Evolutionary conservation across 1,140 invertebrate species (phyloP).

Genomic region (Drosophila lowei): DNA sequence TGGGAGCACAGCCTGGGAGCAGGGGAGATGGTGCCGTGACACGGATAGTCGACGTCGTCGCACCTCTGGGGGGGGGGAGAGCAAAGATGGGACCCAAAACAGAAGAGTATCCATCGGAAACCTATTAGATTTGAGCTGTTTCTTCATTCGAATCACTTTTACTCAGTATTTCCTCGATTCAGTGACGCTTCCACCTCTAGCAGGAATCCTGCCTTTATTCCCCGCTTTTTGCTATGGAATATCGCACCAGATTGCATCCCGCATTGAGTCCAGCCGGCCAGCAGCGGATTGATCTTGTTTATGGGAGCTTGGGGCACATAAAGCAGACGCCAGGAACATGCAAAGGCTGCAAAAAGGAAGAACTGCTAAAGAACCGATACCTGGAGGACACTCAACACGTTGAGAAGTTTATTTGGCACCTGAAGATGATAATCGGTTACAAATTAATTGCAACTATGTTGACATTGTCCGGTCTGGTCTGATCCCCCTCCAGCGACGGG

Average conservation of each 20-base stretch:
- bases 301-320: conserved; percentile 77
- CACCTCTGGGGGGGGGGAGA: too few relatives aligned
- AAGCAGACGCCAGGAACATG: conserved; percentile 73
- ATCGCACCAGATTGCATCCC: conserved; percentile 45
- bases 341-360: conserved; percentile 31
- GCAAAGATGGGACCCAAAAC: too few relatives aligned
- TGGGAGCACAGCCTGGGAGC: not conserved
- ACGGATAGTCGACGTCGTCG: not conserved
- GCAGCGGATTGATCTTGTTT: conserved; percentile 74
- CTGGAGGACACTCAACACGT: conserved; percentile 70
- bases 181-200: conserved; percentile 4
- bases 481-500: too few relatives aligned
- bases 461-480: conserved; percentile 60
- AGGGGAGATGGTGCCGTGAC: conserved; percentile 28
- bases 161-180: too few relatives aligned
- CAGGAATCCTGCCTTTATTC: conserved; percentile 26
- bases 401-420: conserved; percentile 83
- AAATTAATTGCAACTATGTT: conserved; percentile 83
- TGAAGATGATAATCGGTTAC: conserved; percentile 83
- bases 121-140: not conserved
- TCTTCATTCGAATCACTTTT: not conserved
- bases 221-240: conserved; percentile 35
- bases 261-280: conserved; percentile 26
- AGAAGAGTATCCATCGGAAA: too few relatives aligned
- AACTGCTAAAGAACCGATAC: conserved; percentile 50